Evolutionary conservation across 92 coral and sea anemone genomes (phyloP), one percentile per base, ranked within the genome.

Genomic region (Galaxea fascicularis): DNA sequence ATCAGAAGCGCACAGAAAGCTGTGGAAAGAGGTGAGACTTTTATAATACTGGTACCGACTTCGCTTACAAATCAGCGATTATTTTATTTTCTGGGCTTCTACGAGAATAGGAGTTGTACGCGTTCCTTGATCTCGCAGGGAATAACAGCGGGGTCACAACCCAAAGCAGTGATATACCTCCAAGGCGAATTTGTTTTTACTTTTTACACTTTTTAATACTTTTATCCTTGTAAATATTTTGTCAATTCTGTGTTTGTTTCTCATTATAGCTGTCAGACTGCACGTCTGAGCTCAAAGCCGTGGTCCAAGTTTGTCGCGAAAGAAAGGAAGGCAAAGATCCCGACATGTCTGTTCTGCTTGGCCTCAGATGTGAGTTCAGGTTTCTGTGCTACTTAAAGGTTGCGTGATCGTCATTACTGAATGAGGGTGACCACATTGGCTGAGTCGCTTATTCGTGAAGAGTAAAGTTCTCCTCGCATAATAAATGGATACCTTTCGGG

Each of bases 301-400:
- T 94, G 41, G 87, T 94, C 26, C 98, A 94, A 89, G 82, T 94
- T 65, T 94, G 95, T 71, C 77, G 88, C 25, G 95, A 93, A 47
- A 87, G 98, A 65, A 94, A 85, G 59, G 86, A 85, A 66, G 98
- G 98, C 82, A 91, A 92, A 68, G 98, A 94, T 29, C 98, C 98
- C 14, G 90, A 92, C 77, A 94, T 94, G 95, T 92, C 98, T 4
- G 68, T 92, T 44, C 60, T 94, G 45, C 90, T 94, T 10, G 98
- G 98, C 0, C 56, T 85, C 18, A 85, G 87, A 91, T 85, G 95
- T 91, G 71, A 74, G 87, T 69, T 30, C 52, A 62, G 35, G 10
- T 22, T 31, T 28, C 20, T 4, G 1, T 41, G 49, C 17, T 35
- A 10, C n/a, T 69, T 35, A 11, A 8, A 13, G 0, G 22, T 45